Evolutionary conservation across 2,888 invertebrate genomes (phyloP).

Genomic region (Hermodice carunculata): DNA sequence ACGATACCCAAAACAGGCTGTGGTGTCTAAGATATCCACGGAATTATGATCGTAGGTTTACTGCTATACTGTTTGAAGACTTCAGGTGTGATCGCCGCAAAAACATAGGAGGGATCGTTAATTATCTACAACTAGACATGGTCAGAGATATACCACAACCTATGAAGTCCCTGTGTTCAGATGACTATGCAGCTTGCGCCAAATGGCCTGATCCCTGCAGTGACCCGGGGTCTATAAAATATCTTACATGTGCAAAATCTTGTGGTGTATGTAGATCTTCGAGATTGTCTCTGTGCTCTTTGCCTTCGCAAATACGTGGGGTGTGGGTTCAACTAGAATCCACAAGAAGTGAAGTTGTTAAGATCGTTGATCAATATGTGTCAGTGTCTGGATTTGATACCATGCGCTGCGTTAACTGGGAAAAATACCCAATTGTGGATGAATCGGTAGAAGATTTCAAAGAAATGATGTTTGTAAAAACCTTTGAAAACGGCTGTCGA

Average conservation of each 20-base stretch:
- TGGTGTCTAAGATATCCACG: slow-evolving; percentile 23
- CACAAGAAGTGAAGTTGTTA: not conserved
- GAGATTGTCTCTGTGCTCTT: slow-evolving; percentile 8
- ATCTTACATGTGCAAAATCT: slow-evolving; percentile 17
- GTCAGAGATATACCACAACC: slow-evolving; percentile 4
- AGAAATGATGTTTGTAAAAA: slow-evolving; percentile 28
- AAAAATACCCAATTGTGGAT: too few relatives aligned
- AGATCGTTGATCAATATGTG: slow-evolving; percentile 1
- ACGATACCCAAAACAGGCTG: slow-evolving; percentile 9
- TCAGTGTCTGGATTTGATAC: not conserved
- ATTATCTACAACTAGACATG: slow-evolving; percentile 19
- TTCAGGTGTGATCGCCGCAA: slow-evolving; percentile 7
- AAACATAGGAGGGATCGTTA: not conserved
- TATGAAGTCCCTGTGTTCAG: slow-evolving; percentile 19
- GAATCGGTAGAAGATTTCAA: slow-evolving; percentile 8
- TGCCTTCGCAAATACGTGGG: slow-evolving; percentile 18
- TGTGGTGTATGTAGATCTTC: slow-evolving; percentile 22
- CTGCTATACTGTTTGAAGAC: slow-evolving; percentile 14
- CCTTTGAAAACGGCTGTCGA: slow-evolving; percentile 28
- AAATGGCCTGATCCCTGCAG: slow-evolving; percentile 21
- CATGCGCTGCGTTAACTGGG: slow-evolving; percentile 13
- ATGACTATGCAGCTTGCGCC: slow-evolving; percentile 23
- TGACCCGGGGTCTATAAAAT: slow-evolving; percentile 17
- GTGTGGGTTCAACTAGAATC: slow-evolving; percentile 17
- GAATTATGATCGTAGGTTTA: not conserved